phyloP scores from a whole-genome alignment of 2,888 invertebrate species.

The Callosobruchus maculatus region DNA sequence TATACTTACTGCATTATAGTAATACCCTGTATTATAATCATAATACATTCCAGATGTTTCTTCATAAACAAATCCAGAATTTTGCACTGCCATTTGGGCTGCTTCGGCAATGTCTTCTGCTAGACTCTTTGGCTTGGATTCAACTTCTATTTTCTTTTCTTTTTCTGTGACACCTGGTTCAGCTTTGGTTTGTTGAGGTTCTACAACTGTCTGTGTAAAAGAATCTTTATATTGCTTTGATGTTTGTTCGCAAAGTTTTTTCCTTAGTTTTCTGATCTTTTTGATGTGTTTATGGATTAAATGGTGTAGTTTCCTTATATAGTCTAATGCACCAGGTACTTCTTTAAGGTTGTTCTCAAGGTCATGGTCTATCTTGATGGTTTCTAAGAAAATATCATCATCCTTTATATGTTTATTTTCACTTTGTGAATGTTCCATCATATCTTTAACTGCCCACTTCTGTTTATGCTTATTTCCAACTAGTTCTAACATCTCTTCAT shows the following conservation, averaged over 20 bases:
- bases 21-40: conserved; percentile 84
- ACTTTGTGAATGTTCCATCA: background rate
- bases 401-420: conserved; percentile 13
- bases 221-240: conserved; percentile 24
- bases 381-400: conserved; percentile 8
- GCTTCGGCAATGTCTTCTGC: conserved; percentile 75
- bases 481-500: background rate
- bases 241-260: conserved; percentile 43
- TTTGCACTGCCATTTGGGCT: conserved; percentile 69
- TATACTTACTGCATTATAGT: conserved; percentile 66
- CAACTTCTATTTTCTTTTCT: conserved; percentile 2
- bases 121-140: conserved; percentile 49
- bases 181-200: background rate
- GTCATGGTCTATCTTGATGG: conserved; percentile 19
- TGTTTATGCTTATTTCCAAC: background rate
- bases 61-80: conserved; percentile 81
- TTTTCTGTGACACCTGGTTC: background rate
- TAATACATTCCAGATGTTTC: conserved; percentile 85
- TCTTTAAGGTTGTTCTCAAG: conserved; percentile 49
- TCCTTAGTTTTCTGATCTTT: conserved; percentile 57
- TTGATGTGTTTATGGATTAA: conserved; percentile 56
- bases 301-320: conserved; percentile 57
- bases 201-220: conserved; percentile 31
- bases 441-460: background rate
- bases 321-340: conserved; percentile 58